These are phyloP conservation scores for Rhodophaea formosa DNA, from an alignment of 2,888 invertebrate genomes.

Conservation along the genomic window DNA sequence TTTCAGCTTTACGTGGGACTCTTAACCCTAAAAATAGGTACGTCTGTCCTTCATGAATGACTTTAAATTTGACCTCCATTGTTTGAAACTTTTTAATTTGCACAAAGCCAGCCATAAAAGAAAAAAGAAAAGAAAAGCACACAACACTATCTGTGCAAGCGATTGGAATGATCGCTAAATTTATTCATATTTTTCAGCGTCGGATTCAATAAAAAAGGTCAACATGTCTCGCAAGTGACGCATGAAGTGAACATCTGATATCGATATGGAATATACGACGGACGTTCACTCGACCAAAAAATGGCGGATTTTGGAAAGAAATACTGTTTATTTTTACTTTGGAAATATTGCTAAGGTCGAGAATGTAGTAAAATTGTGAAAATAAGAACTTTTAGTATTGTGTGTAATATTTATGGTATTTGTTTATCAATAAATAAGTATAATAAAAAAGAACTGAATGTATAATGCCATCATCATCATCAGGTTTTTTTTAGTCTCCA, in stretches of 20 bases:
- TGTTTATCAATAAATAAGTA: too few relatives aligned
- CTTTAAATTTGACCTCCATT: too few relatives aligned
- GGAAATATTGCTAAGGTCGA: not conserved
- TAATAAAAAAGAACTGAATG: too few relatives aligned
- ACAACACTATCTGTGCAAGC: constrained; percentile 4
- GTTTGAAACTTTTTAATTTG: too few relatives aligned
- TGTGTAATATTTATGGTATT: too few relatives aligned
- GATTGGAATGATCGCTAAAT: constrained; percentile 10
- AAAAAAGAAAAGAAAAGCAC: not conserved
- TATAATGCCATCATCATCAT: too few relatives aligned
- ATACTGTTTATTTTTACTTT: not conserved
- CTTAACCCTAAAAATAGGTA: too few relatives aligned
- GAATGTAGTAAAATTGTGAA: too few relatives aligned
- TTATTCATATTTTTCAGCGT: constrained; percentile 28
- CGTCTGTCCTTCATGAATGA: too few relatives aligned
- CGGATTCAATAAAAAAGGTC: constrained; percentile 36
- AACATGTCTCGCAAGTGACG: constrained; percentile 35
- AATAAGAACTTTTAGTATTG: too few relatives aligned
- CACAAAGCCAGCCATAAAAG: not conserved
- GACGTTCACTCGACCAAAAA: constrained; percentile 13
- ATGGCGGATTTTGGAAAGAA: constrained; percentile 22
- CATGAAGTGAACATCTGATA: constrained; percentile 30
- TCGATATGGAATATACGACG: constrained; percentile 1
- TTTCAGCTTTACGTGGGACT: too few relatives aligned
- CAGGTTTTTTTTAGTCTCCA: too few relatives aligned